phyloP scores from a whole-genome alignment of 2,888 invertebrate genomes.

The Perithous albicinctus region DNA sequence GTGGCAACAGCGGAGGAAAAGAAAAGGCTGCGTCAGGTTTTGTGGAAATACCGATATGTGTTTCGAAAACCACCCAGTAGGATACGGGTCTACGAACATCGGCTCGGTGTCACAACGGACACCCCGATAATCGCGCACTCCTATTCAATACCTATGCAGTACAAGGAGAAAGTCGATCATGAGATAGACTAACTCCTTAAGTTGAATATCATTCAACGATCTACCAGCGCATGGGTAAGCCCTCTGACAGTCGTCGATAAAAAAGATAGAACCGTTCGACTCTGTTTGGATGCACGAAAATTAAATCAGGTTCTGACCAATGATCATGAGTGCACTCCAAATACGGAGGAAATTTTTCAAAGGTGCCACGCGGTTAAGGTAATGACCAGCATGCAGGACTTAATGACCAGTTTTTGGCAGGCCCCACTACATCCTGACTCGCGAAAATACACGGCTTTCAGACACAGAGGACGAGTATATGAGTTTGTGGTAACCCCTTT shows the following conservation, averaged over 20 bases:
- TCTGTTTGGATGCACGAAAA: neutral
- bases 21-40: neutral
- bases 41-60: slow-evolving; percentile 12
- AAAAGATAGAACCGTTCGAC: neutral
- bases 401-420: slow-evolving; percentile 17
- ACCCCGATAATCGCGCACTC: slow-evolving; percentile 68
- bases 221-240: slow-evolving; percentile 64
- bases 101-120: slow-evolving; percentile 68
- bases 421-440: neutral
- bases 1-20: neutral
- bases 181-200: slow-evolving; percentile 70
- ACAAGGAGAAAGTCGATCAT: slow-evolving; percentile 68
- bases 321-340: slow-evolving; percentile 12
- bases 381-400: neutral
- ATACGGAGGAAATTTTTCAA: slow-evolving; percentile 5
- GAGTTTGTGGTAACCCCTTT: no score
- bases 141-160: slow-evolving; percentile 73
- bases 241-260: neutral
- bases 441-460: no score
- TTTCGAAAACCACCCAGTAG: slow-evolving; percentile 7
- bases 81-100: slow-evolving; percentile 60
- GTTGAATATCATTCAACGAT: slow-evolving; percentile 70
- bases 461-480: slow-evolving; percentile 9
- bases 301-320: neutral
- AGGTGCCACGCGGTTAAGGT: neutral